Conservation (phyloP, 2,113 vertebrate species). For the Gavia stellata region DNA sequence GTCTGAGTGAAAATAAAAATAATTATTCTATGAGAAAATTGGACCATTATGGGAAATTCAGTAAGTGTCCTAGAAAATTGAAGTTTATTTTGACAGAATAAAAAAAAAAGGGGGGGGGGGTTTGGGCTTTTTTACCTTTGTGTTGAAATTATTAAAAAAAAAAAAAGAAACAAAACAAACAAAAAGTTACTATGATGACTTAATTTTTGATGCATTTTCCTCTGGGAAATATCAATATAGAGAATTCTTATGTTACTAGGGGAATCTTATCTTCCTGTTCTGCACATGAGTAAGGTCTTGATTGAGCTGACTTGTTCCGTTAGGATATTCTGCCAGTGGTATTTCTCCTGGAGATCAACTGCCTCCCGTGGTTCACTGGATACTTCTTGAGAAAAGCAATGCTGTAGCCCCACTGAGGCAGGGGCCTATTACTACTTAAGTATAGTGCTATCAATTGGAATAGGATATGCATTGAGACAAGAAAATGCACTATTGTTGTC, state of each 20-base stretch:
- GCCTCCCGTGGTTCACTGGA: not conserved
- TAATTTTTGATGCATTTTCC: not conserved
- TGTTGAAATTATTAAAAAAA: not conserved
- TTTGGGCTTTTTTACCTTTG: not conserved
- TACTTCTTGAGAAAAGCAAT: not conserved
- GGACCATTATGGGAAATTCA: not conserved
- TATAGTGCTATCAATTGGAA: not conserved
- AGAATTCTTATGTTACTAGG: not conserved
- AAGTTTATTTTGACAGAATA: not conserved
- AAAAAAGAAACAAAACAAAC: not conserved
- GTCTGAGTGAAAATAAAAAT: not conserved
- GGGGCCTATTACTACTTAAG: not conserved
- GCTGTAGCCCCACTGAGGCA: not conserved
- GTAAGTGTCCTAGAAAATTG: not conserved
- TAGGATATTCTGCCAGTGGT: not conserved
- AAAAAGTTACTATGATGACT: not conserved
- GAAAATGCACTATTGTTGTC: not conserved
- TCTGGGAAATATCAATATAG: not conserved
- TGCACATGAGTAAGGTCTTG: not conserved
- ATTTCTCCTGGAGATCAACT: not conserved
- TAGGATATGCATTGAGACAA: not conserved
- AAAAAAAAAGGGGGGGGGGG: accelerated
- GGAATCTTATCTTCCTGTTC: not conserved
- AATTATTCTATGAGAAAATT: not conserved
- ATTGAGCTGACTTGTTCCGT: not conserved